Conservation (phyloP, 1,140 invertebrate species). For the Trichonephila clavata region DNA sequence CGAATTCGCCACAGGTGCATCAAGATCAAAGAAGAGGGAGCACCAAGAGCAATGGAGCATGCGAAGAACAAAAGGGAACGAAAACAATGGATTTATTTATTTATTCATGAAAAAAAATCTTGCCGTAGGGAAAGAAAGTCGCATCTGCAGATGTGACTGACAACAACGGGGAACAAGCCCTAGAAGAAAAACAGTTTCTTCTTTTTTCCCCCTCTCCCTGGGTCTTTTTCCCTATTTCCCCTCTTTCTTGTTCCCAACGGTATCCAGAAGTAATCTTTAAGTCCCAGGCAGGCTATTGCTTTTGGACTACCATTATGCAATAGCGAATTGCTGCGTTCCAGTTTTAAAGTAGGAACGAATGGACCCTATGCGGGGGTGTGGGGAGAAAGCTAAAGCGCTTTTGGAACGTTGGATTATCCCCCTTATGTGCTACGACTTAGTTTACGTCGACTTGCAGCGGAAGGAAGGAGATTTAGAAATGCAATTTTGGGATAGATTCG, state of each 20-base stretch:
- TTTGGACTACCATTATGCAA: constrained; percentile 43
- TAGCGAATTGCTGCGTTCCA: constrained; percentile 4
- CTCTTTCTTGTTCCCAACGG: not conserved
- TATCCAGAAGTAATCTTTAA: constrained; percentile 26
- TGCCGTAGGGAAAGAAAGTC: constrained; percentile 36
- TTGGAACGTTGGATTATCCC: not conserved
- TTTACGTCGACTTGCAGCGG: not conserved
- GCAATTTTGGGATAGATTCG: not conserved
- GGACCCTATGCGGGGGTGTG: not conserved
- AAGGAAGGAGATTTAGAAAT: not conserved
- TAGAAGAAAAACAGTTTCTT: not conserved
- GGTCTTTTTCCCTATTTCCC: not conserved
- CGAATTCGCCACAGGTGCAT: constrained; percentile 21
- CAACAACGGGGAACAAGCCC: constrained; percentile 44
- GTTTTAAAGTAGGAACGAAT: constrained; percentile 41
- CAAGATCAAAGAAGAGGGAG: not conserved
- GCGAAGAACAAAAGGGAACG: constrained; percentile 1
- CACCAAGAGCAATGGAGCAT: not conserved
- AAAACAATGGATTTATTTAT: constrained; percentile 67
- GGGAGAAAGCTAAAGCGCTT: not conserved
- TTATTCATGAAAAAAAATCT: constrained; percentile 58
- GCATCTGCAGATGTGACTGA: constrained; percentile 66
- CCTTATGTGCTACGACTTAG: not conserved
- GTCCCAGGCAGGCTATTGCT: constrained; percentile 21
- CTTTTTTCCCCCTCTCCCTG: not conserved